These are phyloP conservation scores for Drosophila sp. DNA, from an alignment of 1,140 invertebrate genomes.

Conservation along the genomic window DNA sequence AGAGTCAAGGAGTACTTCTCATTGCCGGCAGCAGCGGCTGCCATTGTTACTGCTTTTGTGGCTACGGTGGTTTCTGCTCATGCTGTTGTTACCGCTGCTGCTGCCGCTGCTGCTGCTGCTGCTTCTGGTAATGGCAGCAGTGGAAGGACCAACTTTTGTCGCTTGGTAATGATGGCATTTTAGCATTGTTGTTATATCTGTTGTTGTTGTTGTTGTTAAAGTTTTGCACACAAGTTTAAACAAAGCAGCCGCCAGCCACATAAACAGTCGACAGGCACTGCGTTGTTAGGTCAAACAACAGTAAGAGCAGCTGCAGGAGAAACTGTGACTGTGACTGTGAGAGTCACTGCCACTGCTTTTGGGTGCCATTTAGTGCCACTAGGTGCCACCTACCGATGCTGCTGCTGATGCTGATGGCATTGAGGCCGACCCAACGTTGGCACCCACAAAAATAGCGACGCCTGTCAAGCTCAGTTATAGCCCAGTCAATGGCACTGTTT, in stretches of 20 bases:
- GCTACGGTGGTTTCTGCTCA: conserved; percentile 23
- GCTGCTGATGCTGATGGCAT: conserved; percentile 9
- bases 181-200: conserved; percentile 64
- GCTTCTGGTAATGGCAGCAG: conserved; percentile 35
- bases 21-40: conserved; percentile 44
- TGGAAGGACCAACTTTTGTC: conserved; percentile 80
- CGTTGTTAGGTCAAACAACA: conserved; percentile 75
- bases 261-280: conserved; percentile 78
- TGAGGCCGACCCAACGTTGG: conserved; percentile 26
- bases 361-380: conserved; percentile 22
- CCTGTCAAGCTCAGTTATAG: conserved; percentile 53
- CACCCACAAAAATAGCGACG: conserved; percentile 54
- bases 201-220: conserved; percentile 72
- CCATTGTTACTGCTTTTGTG: conserved; percentile 60
- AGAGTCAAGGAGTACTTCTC: conserved; percentile 70
- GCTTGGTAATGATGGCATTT: conserved; percentile 82
- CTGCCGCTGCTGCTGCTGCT: conserved; percentile 19
- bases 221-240: conserved; percentile 82
- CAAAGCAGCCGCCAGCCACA: conserved; percentile 82
- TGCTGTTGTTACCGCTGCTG: conserved; percentile 10
- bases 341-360: conserved; percentile 34
- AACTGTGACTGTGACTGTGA: conserved; percentile 32
- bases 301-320: conserved; percentile 39
- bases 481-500: conserved; percentile 10
- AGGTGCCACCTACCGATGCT: conserved; percentile 24